phyloP scores from a whole-genome alignment of 30 jellyfish, hydroid and myxozoan species.

The Euphysa ruthae region DNA sequence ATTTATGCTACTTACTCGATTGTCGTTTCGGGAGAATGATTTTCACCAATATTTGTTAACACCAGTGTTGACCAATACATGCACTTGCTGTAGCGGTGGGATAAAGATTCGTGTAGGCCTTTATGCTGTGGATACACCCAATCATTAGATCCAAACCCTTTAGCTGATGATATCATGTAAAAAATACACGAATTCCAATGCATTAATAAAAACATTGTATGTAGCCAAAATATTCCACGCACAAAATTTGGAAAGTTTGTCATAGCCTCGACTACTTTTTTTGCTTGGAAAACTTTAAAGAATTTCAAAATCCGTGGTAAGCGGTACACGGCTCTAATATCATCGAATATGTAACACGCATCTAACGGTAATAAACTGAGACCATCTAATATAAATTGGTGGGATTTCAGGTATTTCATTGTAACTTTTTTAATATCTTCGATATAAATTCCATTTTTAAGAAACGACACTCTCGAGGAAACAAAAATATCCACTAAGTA shows the following conservation, averaged over 20 bases:
- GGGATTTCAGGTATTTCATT: conserved; percentile 41
- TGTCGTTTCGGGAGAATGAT: conserved; percentile 68
- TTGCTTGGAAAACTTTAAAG: conserved; percentile 50
- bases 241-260: conserved; percentile 66
- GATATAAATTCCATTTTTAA: conserved; percentile 80
- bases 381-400: conserved; percentile 45
- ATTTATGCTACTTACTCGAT: conserved; percentile 47
- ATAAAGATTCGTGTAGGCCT: conserved; percentile 24
- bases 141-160: conserved; percentile 73
- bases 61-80: conserved; percentile 93
- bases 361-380: conserved; percentile 66
- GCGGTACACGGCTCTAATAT: conserved; percentile 49
- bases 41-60: conserved; percentile 79
- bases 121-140: conserved; percentile 74
- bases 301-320: conserved; percentile 68
- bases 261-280: conserved; percentile 71
- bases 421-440: conserved; percentile 42
- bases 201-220: conserved; percentile 70
- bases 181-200: conserved; percentile 90
- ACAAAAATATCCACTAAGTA: conserved; percentile 62
- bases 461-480: conserved; percentile 50
- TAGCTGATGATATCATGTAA: conserved; percentile 68
- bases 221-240: conserved; percentile 67
- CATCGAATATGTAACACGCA: conserved; percentile 23
- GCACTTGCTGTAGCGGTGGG: conserved; percentile 65